Base-by-base conservation (phyloP, 2,113 vertebrate species). In the Steatornis caripensis region DNA sequence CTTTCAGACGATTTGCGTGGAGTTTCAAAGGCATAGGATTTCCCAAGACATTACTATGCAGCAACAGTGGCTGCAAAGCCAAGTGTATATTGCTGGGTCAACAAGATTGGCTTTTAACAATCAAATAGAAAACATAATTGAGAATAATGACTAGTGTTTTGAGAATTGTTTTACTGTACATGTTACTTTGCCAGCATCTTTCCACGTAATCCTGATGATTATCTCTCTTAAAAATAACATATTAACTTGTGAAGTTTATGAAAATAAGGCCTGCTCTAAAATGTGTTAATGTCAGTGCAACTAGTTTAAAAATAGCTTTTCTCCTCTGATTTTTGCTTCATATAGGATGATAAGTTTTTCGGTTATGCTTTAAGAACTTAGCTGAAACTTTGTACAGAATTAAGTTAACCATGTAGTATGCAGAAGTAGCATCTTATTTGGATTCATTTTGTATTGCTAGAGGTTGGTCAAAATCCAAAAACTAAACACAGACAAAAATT, bases 21-120 rank as follows among this genome's bases (percentile, higher is more conserved):
- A 48, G 13, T 90, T 96, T 96, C 92, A 96, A 95, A 96, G 82
- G 91, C 83, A 58, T 51, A 86, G 78, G 83, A 61, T 96, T 96
- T 92, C 90, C 92, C 92, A 95, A 84, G 93, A 89, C 43, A 81
- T 95, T 86, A 93, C 34, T 70, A 90, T 94, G 78, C 74, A 95
- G 74, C 84, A 94, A 18, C 43, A 36, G 90, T 57, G 87, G 58
- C 90, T 94, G 84, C 82, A 93, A 90, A 88, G 68, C 79, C 71
- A 90, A 90, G 71, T 60, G 55, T 96, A 68, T 92, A 92, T 64
- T 96, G 92, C 92, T 92, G 64, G 85, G 58, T 96, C 93, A 93
- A 90, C 64, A 94, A 75, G 90, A 78, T 48, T 55, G 83, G 46
- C 79, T 92, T 93, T 82, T 86, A 93, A 78, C 68, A 92, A 89